Conservation (phyloP, 2,888 invertebrate species). For the Pocota personata region DNA sequence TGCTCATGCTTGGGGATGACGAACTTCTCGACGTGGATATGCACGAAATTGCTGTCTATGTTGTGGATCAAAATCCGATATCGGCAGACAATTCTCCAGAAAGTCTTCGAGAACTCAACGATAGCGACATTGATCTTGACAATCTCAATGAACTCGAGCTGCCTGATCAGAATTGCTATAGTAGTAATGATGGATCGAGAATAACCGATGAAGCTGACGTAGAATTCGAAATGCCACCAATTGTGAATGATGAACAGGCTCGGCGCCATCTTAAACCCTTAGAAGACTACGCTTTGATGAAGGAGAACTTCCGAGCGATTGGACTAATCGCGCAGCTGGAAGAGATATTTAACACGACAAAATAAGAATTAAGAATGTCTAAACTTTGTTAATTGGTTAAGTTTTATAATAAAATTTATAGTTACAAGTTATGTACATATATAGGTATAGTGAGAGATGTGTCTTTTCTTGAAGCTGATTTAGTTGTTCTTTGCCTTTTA, state of each 20-base stretch:
- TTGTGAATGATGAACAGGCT: conserved; percentile 77
- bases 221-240: neutral
- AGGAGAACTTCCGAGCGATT: conserved; percentile 80
- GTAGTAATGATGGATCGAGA: neutral
- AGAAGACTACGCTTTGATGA: conserved; percentile 80
- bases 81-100: neutral
- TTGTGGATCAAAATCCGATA: conserved; percentile 20
- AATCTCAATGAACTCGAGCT: neutral
- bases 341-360: conserved; percentile 76
- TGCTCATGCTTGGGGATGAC: conserved; percentile 19
- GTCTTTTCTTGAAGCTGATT: no score
- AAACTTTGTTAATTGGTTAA: no score
- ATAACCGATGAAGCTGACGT: neutral
- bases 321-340: conserved; percentile 80
- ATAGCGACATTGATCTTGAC: neutral
- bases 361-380: neutral
- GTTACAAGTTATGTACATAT: no score
- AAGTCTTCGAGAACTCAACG: neutral
- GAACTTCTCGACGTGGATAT: conserved; percentile 2
- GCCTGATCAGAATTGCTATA: neutral
- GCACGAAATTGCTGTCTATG: conserved; percentile 16
- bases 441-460: no score
- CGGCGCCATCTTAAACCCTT: conserved; percentile 78
- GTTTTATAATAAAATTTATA: no score
- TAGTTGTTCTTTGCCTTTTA: no score